These are phyloP conservation scores for Sipha maydis DNA, from an alignment of 2,888 invertebrate species.

Conservation along the genomic window DNA sequence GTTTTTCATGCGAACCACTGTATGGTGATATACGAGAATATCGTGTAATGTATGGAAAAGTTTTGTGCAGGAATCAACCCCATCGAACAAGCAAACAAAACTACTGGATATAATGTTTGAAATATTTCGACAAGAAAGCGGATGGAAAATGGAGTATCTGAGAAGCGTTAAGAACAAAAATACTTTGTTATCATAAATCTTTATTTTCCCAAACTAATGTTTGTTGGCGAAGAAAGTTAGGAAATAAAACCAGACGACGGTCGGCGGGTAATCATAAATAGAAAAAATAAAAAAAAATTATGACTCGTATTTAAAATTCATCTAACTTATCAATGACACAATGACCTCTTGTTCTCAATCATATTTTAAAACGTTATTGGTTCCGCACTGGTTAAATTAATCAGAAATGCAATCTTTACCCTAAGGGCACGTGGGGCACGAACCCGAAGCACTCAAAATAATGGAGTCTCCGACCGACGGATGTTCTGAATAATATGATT, in stretches of 20 bases:
- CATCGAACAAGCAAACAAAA: constrained; percentile 25
- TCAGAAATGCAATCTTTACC: background rate
- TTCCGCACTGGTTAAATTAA: background rate
- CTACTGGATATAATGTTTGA: background rate
- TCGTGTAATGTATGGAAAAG: background rate
- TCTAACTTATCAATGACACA: constrained; percentile 6
- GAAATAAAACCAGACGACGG: constrained; percentile 1
- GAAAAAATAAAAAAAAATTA: constrained; percentile 22
- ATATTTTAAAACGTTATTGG: background rate
- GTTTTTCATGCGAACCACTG: background rate
- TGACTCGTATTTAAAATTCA: constrained; percentile 20
- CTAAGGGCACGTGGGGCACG: too few relatives aligned
- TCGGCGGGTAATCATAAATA: constrained; percentile 29
- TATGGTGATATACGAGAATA: background rate
- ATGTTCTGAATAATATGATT: too few relatives aligned
- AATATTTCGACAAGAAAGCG: background rate
- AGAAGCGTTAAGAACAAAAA: constrained; percentile 6
- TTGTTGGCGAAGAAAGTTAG: background rate
- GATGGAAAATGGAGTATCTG: background rate
- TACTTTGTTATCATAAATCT: constrained; percentile 54
- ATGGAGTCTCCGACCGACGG: too few relatives aligned
- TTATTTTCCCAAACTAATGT: constrained; percentile 37
- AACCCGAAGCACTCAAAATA: too few relatives aligned
- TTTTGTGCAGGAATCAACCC: constrained; percentile 37
- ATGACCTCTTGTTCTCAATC: background rate